Evolutionary conservation across 2,888 invertebrate genomes (phyloP), one percentile per base, ranked within the genome.

Genomic region (Ectemnius cavifrons): DNA sequence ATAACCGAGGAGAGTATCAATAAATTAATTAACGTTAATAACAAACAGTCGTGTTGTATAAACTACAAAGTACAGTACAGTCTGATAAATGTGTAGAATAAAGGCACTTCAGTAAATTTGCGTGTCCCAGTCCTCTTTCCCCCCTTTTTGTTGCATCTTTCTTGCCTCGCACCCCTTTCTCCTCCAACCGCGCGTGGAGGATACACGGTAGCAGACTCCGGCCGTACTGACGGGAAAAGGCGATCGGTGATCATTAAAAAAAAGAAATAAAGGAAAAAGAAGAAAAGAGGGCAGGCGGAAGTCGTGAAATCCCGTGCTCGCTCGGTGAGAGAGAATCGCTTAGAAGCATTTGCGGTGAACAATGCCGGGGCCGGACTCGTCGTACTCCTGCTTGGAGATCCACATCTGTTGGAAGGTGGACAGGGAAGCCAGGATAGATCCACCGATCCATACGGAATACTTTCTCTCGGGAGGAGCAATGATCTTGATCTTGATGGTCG

Each of bases 391-490:
- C 93, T 98, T 98, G 90, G 97, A 97, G 93, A 98, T 97, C 97
- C 97, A 98, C 95, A 97, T 97, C 91, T 96, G 97, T 91, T 97
- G 96, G 94, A 97, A 95, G 91, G 96, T 96, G 90, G 96, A 95
- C 86, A 98, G 92, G 6, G 97, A 97, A 69, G 98, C 97, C 90
- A 98, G 93, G 93, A 98, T 98, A 91, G 98, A 98, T 85, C 98
- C 98, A 91, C 98, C 98, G 94, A 98, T 98, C 98, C 98, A 98
- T 85, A 98, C 98, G 89, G 98, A 98, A 94, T 98, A 98, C 92
- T 98, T 98, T 91, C 98, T 94, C 94, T 98, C 98, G 81, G 98
- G 97, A 69, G 97, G 97, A 86, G 97, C 97, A 92, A 97, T 97
- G 93, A 97, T 97, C 94, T 97, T 97, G 94, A 97, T 97, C 93